These are phyloP conservation scores for Hyles lineata DNA, from an alignment of 2,888 invertebrate genomes.

Conservation along the genomic window DNA sequence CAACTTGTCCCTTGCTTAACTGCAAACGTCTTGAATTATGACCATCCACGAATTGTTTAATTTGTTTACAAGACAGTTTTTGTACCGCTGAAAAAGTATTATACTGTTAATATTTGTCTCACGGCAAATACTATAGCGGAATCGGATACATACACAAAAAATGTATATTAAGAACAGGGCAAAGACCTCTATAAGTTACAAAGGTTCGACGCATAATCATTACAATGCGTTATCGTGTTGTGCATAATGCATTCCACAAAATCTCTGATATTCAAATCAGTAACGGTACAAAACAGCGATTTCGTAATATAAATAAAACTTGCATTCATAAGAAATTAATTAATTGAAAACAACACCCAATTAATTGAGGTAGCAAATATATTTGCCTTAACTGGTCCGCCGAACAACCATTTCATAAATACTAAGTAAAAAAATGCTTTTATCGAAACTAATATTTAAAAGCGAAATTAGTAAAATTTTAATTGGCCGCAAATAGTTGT, in stretches of 20 bases:
- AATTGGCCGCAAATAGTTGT: no score
- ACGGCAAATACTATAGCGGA: no score
- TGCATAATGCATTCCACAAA: background rate
- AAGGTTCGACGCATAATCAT: slow-evolving; percentile 7
- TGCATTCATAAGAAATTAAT: background rate
- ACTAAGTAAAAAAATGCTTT: no score
- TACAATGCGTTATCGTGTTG: background rate
- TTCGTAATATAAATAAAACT: background rate
- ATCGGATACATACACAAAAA: background rate
- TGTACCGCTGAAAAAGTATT: slow-evolving; percentile 47
- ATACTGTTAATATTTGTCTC: background rate
- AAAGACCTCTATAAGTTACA: slow-evolving; percentile 2
- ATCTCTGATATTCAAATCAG: background rate
- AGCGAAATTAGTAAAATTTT: no score
- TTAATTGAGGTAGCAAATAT: background rate
- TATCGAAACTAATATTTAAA: no score
- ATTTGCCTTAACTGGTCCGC: no score
- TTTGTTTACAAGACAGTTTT: slow-evolving; percentile 47
- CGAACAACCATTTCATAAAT: no score
- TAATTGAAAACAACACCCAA: background rate
- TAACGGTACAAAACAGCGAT: background rate
- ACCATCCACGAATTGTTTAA: slow-evolving; percentile 52
- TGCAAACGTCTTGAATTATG: slow-evolving; percentile 53
- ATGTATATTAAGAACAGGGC: background rate
- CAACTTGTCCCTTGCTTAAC: slow-evolving; percentile 49